These are phyloP conservation scores for Homarus gammarus DNA, from an alignment of 2,888 invertebrate genomes.

Conservation along the genomic window DNA sequence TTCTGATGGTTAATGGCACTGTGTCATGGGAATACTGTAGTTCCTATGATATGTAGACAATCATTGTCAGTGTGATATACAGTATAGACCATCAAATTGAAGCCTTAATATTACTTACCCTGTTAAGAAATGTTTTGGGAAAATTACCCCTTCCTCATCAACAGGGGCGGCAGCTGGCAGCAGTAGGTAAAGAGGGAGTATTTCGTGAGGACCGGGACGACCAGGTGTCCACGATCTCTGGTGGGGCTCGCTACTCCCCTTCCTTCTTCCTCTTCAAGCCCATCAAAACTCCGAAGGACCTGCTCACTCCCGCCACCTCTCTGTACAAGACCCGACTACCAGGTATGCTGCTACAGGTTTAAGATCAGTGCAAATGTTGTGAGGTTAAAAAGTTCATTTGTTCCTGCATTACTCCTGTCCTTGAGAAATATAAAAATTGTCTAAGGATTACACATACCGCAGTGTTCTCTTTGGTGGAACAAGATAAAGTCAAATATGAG, in stretches of 20 bases:
- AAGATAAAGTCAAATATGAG: no score
- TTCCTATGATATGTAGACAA: no score
- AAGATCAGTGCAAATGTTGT: background rate
- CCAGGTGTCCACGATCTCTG: slow-evolving; percentile 86
- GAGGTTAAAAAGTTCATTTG: background rate
- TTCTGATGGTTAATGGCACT: slow-evolving; percentile 37
- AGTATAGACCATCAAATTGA: no score
- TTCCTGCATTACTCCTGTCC: no score
- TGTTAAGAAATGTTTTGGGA: no score
- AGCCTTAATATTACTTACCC: no score
- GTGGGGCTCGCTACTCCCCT: slow-evolving; percentile 86
- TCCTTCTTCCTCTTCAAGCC: slow-evolving; percentile 96
- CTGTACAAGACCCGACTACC: slow-evolving; percentile 40
- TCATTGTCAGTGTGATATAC: no score
- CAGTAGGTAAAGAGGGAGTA: slow-evolving; percentile 91
- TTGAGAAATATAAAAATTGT: no score
- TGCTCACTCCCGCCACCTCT: slow-evolving; percentile 29
- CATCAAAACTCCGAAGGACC: slow-evolving; percentile 79
- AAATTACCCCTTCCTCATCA: no score
- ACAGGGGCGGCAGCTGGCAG: slow-evolving; percentile 92
- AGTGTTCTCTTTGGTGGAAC: no score
- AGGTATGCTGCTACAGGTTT: background rate
- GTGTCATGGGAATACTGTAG: no score
- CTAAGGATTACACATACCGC: no score
- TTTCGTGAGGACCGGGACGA: slow-evolving; percentile 84